These are phyloP conservation scores for Amazona guildingii DNA, from an alignment of 2,113 vertebrate species.

Conservation along the genomic window DNA sequence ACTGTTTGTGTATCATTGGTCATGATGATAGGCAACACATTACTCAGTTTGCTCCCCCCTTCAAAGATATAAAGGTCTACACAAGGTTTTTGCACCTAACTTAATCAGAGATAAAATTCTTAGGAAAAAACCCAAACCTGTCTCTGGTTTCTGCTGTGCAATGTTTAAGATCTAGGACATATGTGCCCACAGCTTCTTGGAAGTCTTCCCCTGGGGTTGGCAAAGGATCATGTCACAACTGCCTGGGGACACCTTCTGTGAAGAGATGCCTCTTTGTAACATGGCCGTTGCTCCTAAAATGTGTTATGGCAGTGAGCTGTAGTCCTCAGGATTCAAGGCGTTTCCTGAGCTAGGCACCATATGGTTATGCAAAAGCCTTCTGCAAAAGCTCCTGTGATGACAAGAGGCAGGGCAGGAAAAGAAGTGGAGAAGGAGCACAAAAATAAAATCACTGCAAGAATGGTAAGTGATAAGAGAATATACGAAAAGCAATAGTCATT, in stretches of 20 bases:
- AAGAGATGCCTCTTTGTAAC: not conserved
- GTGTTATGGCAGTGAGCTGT: not conserved
- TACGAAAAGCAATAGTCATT: not conserved
- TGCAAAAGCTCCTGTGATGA: not conserved
- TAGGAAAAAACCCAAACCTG: fast-evolving
- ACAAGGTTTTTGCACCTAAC: not conserved
- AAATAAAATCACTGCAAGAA: not conserved
- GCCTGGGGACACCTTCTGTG: not conserved
- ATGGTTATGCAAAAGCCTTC: not conserved
- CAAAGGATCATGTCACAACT: not conserved
- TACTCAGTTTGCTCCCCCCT: not conserved
- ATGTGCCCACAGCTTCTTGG: not conserved
- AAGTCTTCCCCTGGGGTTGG: not conserved
- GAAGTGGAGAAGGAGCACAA: not conserved
- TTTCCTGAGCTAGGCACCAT: not conserved
- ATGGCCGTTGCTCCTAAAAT: not conserved
- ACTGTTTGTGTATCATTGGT: not conserved
- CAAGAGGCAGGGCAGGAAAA: not conserved
- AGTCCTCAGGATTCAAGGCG: not conserved
- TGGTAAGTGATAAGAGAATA: not conserved
- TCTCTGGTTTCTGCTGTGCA: not conserved
- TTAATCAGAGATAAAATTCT: not conserved
- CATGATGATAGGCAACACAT: not conserved
- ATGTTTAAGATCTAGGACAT: not conserved
- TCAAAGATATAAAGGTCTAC: not conserved